Evolutionary conservation across 1,140 invertebrate species (phyloP).

Genomic region (Ganaspis sp.): DNA sequence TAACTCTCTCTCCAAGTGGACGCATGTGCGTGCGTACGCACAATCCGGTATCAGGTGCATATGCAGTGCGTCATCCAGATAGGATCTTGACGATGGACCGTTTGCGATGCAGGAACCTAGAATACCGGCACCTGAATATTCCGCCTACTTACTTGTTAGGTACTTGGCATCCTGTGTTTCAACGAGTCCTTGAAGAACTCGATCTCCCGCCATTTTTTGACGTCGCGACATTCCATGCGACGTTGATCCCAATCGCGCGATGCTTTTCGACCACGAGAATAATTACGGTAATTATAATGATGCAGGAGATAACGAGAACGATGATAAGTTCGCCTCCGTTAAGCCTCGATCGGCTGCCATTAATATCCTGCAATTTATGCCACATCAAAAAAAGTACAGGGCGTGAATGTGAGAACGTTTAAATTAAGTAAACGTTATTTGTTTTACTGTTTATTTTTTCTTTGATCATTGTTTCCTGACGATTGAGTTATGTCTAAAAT

Average conservation of each 20-base stretch:
- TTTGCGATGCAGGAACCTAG: constrained; percentile 48
- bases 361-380: constrained; percentile 23
- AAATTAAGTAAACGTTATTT: constrained; percentile 18
- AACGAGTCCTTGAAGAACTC: constrained; percentile 54
- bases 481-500: no score
- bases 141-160: constrained; percentile 65
- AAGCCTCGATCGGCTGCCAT: constrained; percentile 21
- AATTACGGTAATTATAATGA: constrained; percentile 60
- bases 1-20: constrained; percentile 49
- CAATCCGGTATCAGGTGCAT: constrained; percentile 73
- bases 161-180: constrained; percentile 51
- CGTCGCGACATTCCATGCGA: constrained; percentile 48
- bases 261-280: constrained; percentile 59
- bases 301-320: constrained; percentile 58
- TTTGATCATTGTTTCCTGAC: background rate
- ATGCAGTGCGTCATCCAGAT: constrained; percentile 74
- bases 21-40: constrained; percentile 59
- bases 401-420: constrained; percentile 19
- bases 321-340: constrained; percentile 29
- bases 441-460: background rate
- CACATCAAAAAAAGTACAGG: constrained; percentile 15
- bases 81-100: constrained; percentile 61
- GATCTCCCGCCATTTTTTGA: constrained; percentile 61
- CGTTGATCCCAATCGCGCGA: constrained; percentile 47
- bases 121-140: constrained; percentile 64